Conservation (phyloP, 2,888 invertebrate species). For the Lissonota sp. region DNA sequence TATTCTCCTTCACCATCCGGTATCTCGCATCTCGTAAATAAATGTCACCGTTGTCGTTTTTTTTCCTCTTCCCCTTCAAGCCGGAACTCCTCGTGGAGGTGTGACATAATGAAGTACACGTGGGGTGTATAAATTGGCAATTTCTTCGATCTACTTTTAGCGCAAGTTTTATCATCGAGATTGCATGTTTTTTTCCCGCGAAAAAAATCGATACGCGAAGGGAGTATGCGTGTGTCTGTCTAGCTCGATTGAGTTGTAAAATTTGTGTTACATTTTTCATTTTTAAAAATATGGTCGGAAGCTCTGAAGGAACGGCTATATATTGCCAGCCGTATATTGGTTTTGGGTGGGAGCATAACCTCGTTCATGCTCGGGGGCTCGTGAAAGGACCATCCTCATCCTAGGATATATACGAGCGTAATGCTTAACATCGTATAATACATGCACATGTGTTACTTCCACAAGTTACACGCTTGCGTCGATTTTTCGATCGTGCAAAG, state of each 20-base stretch:
- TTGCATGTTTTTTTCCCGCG: too few relatives aligned
- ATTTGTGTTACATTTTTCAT: background rate
- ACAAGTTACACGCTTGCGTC: too few relatives aligned
- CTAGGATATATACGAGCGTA: background rate
- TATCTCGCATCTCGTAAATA: conserved; percentile 29
- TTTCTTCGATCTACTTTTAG: too few relatives aligned
- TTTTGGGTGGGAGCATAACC: background rate
- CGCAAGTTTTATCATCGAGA: too few relatives aligned
- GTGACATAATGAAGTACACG: too few relatives aligned
- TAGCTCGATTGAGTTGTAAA: background rate
- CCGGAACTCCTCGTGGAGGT: too few relatives aligned
- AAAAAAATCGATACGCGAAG: too few relatives aligned
- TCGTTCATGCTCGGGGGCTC: background rate
- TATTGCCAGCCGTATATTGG: background rate
- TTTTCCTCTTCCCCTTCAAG: background rate
- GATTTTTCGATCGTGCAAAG: too few relatives aligned
- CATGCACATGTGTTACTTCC: background rate
- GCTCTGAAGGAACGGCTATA: background rate
- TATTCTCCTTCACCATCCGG: background rate
- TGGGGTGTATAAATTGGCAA: too few relatives aligned
- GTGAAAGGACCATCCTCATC: background rate
- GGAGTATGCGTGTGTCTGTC: too few relatives aligned
- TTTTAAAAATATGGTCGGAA: background rate
- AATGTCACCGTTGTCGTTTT: background rate
- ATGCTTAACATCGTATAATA: conserved; percentile 10